Evolutionary conservation across 2,888 invertebrate genomes (phyloP), one percentile per base, ranked within the genome.

Genomic region (Philaethria dido): DNA sequence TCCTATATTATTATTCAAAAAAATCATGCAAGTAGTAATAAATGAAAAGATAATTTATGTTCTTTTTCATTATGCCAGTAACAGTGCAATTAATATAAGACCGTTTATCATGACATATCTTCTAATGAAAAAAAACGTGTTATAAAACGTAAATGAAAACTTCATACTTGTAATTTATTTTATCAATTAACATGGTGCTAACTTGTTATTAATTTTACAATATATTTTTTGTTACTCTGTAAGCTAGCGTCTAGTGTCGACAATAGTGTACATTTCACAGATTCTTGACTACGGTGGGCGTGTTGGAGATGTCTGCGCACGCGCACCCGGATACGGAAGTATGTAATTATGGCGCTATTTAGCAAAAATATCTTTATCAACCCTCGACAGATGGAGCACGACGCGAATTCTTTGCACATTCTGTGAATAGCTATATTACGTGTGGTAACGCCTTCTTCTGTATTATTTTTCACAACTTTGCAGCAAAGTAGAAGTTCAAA

Each of bases 361-460:
- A 74, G 89, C 90, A 87, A 92, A 88, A 89, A 92, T 91, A 86
- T 92, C 89, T 91, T 87, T 89, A 92, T 91, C 82, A 77, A 73
- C 77, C 80, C 77, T 72, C 78, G 86, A 84, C 92, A 92, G 91
- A 89, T 90, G 91, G 88, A 87, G 88, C 81, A 80, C 77, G 80
- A 77, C 76, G 69, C 75, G 83, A 82, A 85, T 86, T 82, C 82
- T 83, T 86, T 82, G 74, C 78, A 80, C 81, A 90, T 89, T 84
- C 87, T 73, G 69, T 83, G 81, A 87, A 91, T 91, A 84, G 83
- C 82, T 83, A 75, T 77, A 80, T 82, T 81, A 82, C 83, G 85
- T 80, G 75, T 69, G 78, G 74, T 75, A 80, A 75, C 89, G 85
- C 89, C 87, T 82, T 62, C 80, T 77, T 76, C 64, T 73, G 73